Percentiles rank a stretch among this genome's conserved stretches.
Conservation (phyloP, 2,888 invertebrate genomes). For the Tanypteryx hageni region DNA sequence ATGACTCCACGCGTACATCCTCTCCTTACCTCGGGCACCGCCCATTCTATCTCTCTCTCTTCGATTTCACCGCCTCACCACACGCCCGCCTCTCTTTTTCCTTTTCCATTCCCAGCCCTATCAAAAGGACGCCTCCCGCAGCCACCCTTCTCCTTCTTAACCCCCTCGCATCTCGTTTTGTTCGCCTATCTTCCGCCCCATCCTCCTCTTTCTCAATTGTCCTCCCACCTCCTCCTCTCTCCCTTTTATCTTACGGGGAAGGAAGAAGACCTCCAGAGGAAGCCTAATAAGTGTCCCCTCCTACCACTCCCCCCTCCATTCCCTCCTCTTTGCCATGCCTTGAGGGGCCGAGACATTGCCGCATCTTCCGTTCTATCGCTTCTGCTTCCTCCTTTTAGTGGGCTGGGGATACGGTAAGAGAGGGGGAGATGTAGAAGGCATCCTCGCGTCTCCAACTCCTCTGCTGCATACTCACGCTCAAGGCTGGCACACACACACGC, state of each 20-base stretch:
- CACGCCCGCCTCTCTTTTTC: neutral
- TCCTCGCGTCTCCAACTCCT: neutral
- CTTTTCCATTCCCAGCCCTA: neutral
- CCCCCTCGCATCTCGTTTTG: neutral
- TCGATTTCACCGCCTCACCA: neutral
- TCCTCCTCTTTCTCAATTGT: conserved; percentile 31
- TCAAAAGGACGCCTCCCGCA: conserved; percentile 1
- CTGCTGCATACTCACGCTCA: conserved; percentile 40
- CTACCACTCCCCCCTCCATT: neutral
- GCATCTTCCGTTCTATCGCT: conserved; percentile 61
- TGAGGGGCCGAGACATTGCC: conserved; percentile 57
- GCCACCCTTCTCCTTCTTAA: neutral
- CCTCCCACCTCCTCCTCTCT: conserved; percentile 12
- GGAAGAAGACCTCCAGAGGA: conserved; percentile 43
- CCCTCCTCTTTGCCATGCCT: conserved; percentile 43
- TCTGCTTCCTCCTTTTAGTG: conserved; percentile 50
- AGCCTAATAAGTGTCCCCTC: conserved; percentile 62
- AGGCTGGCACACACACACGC: conserved; percentile 20
- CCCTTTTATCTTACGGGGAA: conserved; percentile 50
- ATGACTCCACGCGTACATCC: conserved; percentile 26
- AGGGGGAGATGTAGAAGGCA: neutral
- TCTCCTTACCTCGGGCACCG: conserved; percentile 13
- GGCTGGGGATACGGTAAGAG: neutral
- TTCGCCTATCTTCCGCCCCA: neutral
- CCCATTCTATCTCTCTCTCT: neutral